phyloP scores from a whole-genome alignment of 2,797 vertebrate genomes.

The Myotis pilosus region DNA sequence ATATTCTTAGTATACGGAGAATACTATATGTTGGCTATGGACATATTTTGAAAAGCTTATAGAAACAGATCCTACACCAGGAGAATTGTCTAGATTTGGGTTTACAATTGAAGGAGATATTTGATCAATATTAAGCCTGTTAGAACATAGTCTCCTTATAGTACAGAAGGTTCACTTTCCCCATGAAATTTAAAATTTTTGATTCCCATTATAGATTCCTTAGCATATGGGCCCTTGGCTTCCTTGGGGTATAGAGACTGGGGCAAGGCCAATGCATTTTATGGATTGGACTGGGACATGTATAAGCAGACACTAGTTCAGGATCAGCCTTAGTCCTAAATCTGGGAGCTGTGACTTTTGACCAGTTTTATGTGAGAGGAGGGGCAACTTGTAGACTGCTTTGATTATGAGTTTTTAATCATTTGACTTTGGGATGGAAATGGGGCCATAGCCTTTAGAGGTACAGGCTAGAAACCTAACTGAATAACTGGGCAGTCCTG shows the following conservation, averaged over 20 bases:
- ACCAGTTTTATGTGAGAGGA: slow-evolving; percentile 8
- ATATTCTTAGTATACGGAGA: slow-evolving; percentile 41
- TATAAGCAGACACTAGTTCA: slow-evolving; percentile 5
- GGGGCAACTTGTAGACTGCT: not conserved
- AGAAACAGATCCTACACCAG: not conserved
- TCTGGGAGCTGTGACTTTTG: slow-evolving; percentile 38
- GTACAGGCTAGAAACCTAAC: slow-evolving; percentile 22
- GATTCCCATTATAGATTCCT: not conserved
- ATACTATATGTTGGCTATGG: not conserved
- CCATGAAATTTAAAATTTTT: slow-evolving; percentile 16
- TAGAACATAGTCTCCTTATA: slow-evolving; percentile 11
- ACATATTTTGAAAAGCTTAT: slow-evolving; percentile 21
- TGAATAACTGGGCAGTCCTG: not conserved
- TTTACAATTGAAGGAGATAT: not conserved
- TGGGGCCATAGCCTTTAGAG: not conserved
- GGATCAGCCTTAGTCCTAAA: not conserved
- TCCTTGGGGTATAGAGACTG: not conserved
- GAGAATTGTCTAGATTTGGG: slow-evolving; percentile 10
- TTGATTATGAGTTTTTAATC: slow-evolving; percentile 15
- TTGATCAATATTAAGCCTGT: not conserved
- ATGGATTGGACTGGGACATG: not conserved
- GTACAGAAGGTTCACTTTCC: slow-evolving; percentile 5
- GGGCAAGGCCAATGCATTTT: not conserved
- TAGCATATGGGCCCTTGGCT: not conserved
- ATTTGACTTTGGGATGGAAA: slow-evolving; percentile 8